phyloP scores from a whole-genome alignment of 2,797 vertebrate species.

The Molossus alvarezi region DNA sequence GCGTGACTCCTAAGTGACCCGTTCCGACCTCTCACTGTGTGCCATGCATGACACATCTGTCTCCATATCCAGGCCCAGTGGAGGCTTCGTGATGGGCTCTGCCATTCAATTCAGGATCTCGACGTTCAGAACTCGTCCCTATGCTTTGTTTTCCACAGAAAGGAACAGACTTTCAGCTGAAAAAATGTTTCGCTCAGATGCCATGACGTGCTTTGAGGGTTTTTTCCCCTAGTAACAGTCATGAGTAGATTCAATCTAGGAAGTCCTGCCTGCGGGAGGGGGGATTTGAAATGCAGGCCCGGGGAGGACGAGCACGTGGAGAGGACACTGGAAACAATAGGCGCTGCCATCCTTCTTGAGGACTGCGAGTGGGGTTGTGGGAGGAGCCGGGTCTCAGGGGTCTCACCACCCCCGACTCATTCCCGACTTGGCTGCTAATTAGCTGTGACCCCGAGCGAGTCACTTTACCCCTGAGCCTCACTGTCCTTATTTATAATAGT shows the following conservation, averaged over 20 bases:
- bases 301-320: not conserved
- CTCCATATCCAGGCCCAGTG: not conserved
- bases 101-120: not conserved
- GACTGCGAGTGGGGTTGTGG: fast-evolving
- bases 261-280: not conserved
- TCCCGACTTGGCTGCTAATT: not conserved
- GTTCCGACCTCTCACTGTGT: not conserved
- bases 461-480: not conserved
- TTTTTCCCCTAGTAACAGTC: not conserved
- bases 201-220: not conserved
- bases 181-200: not conserved
- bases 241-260: not conserved
- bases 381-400: not conserved
- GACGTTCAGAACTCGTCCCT: not conserved
- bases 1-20: not conserved
- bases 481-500: not conserved
- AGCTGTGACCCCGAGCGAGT: not conserved
- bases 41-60: conserved; percentile 31
- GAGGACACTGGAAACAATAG: not conserved
- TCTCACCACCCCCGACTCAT: not conserved
- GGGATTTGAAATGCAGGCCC: not conserved
- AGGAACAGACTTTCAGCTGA: conserved; percentile 18
- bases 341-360: not conserved
- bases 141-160: conserved; percentile 62
- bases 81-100: not conserved